Percentiles rank a stretch among this genome's conserved stretches.
These are phyloP conservation scores for Ptychodera flava DNA, from an alignment of 35 echinoderm and acorn worm genomes.

Conservation along the genomic window DNA sequence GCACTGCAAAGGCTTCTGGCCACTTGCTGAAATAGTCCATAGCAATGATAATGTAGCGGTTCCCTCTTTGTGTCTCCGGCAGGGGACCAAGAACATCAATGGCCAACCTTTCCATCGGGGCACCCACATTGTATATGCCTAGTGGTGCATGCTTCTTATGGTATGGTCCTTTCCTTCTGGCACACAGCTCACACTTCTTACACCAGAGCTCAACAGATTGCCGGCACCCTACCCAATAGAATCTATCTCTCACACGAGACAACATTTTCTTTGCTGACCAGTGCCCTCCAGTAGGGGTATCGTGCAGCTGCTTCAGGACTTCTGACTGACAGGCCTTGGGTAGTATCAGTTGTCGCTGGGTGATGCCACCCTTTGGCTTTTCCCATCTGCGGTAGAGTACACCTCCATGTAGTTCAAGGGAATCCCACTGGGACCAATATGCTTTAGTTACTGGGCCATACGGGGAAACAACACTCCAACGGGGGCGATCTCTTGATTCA, in stretches of 20 bases:
- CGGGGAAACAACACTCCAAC: background rate
- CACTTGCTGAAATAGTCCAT: constrained; percentile 54
- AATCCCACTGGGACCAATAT: background rate
- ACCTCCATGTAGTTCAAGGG: background rate
- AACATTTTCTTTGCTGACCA: background rate
- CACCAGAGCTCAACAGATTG: constrained; percentile 1
- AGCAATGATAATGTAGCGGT: constrained; percentile 30
- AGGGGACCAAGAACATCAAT: constrained; percentile 10
- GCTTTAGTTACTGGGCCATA: background rate
- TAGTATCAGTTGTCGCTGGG: background rate
- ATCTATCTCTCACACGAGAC: background rate
- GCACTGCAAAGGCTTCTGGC: constrained; percentile 28
- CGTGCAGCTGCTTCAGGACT: background rate
- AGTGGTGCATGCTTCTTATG: background rate
- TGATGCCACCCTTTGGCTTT: background rate
- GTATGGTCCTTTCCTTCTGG: background rate
- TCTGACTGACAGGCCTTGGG: background rate
- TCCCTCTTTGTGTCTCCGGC: constrained; percentile 12
- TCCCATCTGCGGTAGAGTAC: background rate
- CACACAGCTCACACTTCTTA: constrained; percentile 14
- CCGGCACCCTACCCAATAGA: constrained; percentile 19
- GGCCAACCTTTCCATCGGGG: constrained; percentile 21
- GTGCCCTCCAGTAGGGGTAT: background rate
- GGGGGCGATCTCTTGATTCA: background rate
- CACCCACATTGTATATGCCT: background rate